Base-by-base conservation (phyloP, 2,888 invertebrate genomes). In the Drosophila borealis region DNA sequence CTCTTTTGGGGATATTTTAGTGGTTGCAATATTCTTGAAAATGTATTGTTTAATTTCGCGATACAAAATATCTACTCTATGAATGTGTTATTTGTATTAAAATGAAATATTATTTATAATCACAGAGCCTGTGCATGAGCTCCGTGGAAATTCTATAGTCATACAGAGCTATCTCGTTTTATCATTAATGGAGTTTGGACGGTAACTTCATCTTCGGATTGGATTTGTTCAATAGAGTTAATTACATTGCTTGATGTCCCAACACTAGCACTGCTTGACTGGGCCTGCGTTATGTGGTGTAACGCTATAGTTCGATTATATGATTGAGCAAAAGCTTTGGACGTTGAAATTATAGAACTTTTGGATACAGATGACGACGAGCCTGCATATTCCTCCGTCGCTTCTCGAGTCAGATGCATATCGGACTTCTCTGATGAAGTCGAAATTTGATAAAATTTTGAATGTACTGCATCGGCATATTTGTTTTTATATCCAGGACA, bases 171-270 rank as follows among this genome's bases (percentile, higher is more conserved):
- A 80, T 94, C 94, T 49, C 94, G 92, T 82, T 94, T 94, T 73
- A 94, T 92, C 93, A 95, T 94, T 70, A 95, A 93, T 33, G 95
- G 95, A 71, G 95, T 95, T 88, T 94, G 94, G 65, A 93, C 94
- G 64, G 94, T 93, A 48, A 94, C 93, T 88, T 94, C 94, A 78
- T 94, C 94, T 80, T 94, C 94, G 21, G 93, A 92, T 54, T 92
- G 87, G 75, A 70, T 88, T 67, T 81, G 81, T 39, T 91, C 80
- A 70, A 86, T 63, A 50, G 73, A 55, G 60, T 78, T 73, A 51
- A 79, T 80, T 33, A 78, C 79, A 49, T 81, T 88, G 44, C 78
- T 88, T 19, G 81, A 75, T 50, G 85, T 71, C 67, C 88, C 92
- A 56, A 92, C 90, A 57, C 93, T 92, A 54, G 91, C 79, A 70